Evolutionary conservation across 37 sponge, comb jelly and placozoan genomes (phyloP).

Genomic region (Agelas oroides): DNA sequence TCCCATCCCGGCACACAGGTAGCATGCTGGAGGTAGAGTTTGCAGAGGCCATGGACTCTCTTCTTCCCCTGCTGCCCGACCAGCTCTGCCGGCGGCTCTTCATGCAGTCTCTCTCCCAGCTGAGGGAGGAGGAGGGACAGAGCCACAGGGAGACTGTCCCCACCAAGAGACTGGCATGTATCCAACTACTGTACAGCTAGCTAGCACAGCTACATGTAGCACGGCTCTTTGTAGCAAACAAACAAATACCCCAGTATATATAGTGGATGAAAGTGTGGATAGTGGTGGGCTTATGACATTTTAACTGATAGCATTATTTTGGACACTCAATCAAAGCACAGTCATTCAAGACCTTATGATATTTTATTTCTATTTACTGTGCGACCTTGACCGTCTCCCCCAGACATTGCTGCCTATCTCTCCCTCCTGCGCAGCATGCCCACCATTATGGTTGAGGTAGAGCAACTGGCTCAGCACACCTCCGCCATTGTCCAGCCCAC

Average conservation of each 20-base stretch:
- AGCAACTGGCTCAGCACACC: not conserved
- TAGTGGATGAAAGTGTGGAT: too few relatives aligned
- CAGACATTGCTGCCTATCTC: constrained; percentile 52
- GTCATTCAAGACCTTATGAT: too few relatives aligned
- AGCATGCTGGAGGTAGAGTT: constrained; percentile 78
- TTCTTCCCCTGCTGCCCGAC: constrained; percentile 37
- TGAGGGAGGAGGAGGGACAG: not conserved
- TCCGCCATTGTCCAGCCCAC: not conserved
- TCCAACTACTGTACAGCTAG: constrained; percentile 38
- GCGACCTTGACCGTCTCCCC: not conserved
- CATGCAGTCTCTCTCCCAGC: constrained; percentile 35
- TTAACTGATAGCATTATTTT: too few relatives aligned
- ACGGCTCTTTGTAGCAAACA: too few relatives aligned
- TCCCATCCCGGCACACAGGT: constrained; percentile 12
- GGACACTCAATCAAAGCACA: too few relatives aligned
- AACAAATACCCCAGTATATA: too few relatives aligned
- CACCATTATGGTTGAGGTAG: not conserved
- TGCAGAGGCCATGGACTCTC: constrained; percentile 57
- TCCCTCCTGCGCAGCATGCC: not conserved
- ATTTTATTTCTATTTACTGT: too few relatives aligned
- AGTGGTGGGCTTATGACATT: too few relatives aligned
- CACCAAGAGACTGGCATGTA: constrained; percentile 55
- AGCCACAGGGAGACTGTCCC: constrained; percentile 14
- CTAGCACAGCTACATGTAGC: too few relatives aligned
- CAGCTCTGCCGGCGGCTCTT: constrained; percentile 49